Evolutionary conservation across 2,113 vertebrate genomes (phyloP), one percentile per base, ranked within the genome.

Genomic region (Grammomys surdaster): DNA sequence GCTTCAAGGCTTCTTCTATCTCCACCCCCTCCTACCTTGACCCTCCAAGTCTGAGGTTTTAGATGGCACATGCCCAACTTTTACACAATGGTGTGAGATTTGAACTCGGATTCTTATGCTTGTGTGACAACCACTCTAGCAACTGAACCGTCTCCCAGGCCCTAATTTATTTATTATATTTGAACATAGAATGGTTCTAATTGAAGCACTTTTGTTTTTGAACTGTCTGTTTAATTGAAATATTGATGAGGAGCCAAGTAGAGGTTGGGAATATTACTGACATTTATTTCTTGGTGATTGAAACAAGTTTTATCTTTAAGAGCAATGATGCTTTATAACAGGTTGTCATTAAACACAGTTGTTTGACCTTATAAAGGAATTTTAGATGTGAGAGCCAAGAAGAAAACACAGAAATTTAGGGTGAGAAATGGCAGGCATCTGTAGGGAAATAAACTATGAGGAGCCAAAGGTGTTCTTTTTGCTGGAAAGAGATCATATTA

Each of bases 241-340:
- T 91, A 60, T 76, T 58, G 70, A 2, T 90, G 46, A 48, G 19
- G 72, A 89, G 72, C 33, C 67, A 91, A 60, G 19, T 82, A 7
- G 89, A 78, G 24, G 48, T 84, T 46, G 88, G 88, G 24, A 89
- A 94, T 85, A 84, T n/a, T 43, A 65, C 26, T 85, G 65, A 76
- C 69, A 69, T 93, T 91, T 26, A 69, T 94, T 94, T 97, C 89
- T 89, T 81, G 51, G 77, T 95, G 89, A 72, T 46, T 60, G 69
- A 93, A 28, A 85, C 54, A 63, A 60, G 6, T 70, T 88, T 93
- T 58, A 54, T 70, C 70, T 72, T n/a, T 80, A 76, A n/a, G 80
- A 60, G 67, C 73, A 36, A 0, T 84, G 36, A 20, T 91, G 85
- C 84, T 60, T 93, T 54, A 65, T 40, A 70, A 85, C 88, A 85